phyloP scores from a whole-genome alignment of 1,140 invertebrate genomes.

The Sitodiplosis mosellana region DNA sequence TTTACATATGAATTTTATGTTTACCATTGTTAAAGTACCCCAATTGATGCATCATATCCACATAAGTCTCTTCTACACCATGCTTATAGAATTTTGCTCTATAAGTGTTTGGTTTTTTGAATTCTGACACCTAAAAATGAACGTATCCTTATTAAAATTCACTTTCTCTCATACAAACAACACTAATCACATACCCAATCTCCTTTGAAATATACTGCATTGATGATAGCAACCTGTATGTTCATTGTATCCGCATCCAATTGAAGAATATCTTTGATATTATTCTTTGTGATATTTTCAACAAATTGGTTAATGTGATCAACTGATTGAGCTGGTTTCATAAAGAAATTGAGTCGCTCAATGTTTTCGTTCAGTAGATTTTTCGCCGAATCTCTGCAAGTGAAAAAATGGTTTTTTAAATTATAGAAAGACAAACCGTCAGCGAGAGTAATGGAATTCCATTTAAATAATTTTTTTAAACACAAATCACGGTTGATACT shows the following conservation, averaged over 20 bases:
- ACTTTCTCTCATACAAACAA: too few relatives aligned
- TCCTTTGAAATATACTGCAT: slow-evolving; percentile 85
- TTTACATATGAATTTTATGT: too few relatives aligned
- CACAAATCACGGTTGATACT: too few relatives aligned
- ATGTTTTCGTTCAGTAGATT: slow-evolving; percentile 34
- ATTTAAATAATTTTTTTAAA: too few relatives aligned
- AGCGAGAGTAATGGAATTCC: too few relatives aligned
- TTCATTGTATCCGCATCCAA: slow-evolving; percentile 25
- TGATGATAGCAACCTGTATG: slow-evolving; percentile 61
- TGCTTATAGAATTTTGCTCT: slow-evolving; percentile 46
- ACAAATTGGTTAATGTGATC: slow-evolving; percentile 66
- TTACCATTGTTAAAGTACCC: too few relatives aligned
- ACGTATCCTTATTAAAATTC: too few relatives aligned
- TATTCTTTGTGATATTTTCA: slow-evolving; percentile 48
- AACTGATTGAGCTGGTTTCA: slow-evolving; percentile 35
- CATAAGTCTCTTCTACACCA: slow-evolving; percentile 27
- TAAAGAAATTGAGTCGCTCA: slow-evolving; percentile 35
- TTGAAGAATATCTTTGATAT: slow-evolving; percentile 55
- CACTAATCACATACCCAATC: slow-evolving; percentile 43
- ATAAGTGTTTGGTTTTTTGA: too few relatives aligned
- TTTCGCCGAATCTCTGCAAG: slow-evolving; percentile 6
- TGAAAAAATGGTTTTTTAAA: too few relatives aligned
- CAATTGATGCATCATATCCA: too few relatives aligned
- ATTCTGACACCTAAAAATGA: too few relatives aligned
- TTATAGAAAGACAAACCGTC: too few relatives aligned